Base-by-base conservation (phyloP, 2,797 vertebrate genomes). In the Eleutherodactylus coqui region DNA sequence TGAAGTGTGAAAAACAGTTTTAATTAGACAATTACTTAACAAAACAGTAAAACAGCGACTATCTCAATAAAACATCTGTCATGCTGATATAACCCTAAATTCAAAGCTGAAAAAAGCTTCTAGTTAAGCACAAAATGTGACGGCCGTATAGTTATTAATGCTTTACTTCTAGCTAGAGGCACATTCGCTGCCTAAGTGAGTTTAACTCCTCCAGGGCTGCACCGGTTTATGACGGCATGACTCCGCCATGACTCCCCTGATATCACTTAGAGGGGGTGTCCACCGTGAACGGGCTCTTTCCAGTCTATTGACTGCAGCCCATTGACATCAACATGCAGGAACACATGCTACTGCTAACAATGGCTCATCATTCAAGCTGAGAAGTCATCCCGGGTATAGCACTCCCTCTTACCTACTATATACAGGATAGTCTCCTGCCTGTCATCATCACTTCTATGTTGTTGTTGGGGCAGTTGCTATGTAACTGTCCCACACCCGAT, bases 11-110 rank as follows among this genome's bases (percentile, higher is more conserved):
- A 87, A 87, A 87, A 80, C 82, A 53, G 82, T 87, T 87, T 87
- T 87, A 87, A 87, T 87, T 87, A 87, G 86, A 84, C 86, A 87
- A 87, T 87, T 87, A 87, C 86, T 87, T 87, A 87, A 87, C 86
- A 87, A 87, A 87, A 87, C 86, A 84, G 55, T 87, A 87, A 87
- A 87, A 87, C 86, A 84, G 86, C 82, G 78, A 79, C 69, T 67
- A 75, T 84, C 77, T 84, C 86, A 79, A 87, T 87, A 76, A 84
- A 87, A 81, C 86, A 87, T 87, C 86, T 87, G 86, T 84, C 86
- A 87, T 34, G 82, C 82, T 38, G 82, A 84, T 75, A 84, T 43
- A 43, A 75, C 76, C 82, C 81, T 80, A 75, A 83, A 79, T 87
- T 41, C 49, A 36, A 73, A 47, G 27, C 38, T 24, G 19, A 79